phyloP scores from a whole-genome alignment of 2,797 vertebrate genomes.

The Podargus strigoides region DNA sequence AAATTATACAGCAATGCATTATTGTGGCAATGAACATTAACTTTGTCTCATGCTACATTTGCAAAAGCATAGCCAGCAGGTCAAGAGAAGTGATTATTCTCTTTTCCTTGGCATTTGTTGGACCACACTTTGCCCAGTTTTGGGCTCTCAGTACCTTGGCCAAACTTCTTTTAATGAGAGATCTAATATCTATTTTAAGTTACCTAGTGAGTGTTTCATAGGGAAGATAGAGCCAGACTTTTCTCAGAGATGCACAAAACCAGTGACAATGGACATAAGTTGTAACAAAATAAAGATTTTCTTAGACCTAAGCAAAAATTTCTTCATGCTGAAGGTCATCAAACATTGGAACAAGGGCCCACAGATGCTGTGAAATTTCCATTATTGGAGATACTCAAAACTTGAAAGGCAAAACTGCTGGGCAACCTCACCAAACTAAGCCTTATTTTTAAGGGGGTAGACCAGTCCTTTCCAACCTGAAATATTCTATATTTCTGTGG shows the following conservation, averaged over 20 bases:
- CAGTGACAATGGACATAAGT: rapidly evolving
- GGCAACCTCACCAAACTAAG: neutral
- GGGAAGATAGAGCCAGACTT: rapidly evolving
- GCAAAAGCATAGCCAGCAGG: neutral
- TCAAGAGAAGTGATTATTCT: neutral
- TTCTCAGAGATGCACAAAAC: neutral
- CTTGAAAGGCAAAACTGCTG: neutral
- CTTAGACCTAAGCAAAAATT: neutral
- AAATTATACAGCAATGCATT: neutral
- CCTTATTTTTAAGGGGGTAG: neutral
- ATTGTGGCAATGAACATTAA: neutral
- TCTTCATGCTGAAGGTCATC: neutral
- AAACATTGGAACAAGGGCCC: neutral
- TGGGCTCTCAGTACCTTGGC: neutral
- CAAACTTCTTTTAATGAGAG: neutral
- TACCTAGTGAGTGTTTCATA: neutral
- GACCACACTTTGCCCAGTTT: neutral
- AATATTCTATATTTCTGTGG: neutral
- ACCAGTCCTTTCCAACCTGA: neutral
- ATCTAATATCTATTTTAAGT: neutral
- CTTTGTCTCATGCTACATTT: neutral
- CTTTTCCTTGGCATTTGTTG: neutral
- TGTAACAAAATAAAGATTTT: neutral
- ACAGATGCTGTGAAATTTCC: neutral
- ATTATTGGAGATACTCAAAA: neutral